phyloP scores from a whole-genome alignment of 35 echinoderm and acorn worm species.

The Ophiothrix spiculata region DNA sequence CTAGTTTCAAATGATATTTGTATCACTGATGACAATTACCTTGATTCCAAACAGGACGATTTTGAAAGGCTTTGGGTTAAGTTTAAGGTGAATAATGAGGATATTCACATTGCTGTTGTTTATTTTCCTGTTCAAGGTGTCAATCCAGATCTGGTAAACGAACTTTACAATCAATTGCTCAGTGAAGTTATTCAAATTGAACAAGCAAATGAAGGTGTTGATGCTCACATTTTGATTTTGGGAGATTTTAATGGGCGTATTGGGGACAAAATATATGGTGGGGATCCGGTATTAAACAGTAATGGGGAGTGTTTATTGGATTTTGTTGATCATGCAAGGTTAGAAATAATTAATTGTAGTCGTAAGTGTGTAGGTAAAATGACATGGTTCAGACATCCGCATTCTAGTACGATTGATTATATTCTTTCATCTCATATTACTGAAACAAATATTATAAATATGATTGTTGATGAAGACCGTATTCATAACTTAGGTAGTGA shows the following conservation, averaged over 20 bases:
- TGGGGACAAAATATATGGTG: neutral
- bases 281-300: neutral
- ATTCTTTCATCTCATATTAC: neutral
- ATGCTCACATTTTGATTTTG: neutral
- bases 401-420: conserved; percentile 11
- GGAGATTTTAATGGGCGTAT: neutral
- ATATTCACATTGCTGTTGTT: neutral
- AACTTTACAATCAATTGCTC: neutral
- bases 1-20: neutral
- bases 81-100: neutral
- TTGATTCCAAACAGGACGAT: neutral
- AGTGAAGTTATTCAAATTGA: neutral
- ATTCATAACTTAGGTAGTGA: neutral
- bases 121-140: conserved; percentile 5
- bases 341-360: neutral
- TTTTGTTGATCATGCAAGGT: neutral
- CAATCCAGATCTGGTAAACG: neutral
- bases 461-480: neutral
- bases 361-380: neutral
- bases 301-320: neutral
- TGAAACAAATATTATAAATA: neutral
- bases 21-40: neutral
- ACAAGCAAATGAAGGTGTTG: neutral
- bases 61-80: neutral
- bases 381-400: conserved; percentile 1